Percentiles rank a stretch among this genome's conserved stretches.
These are phyloP conservation scores for Caenorhabditis uteleia DNA, from an alignment of 2,888 invertebrate species.

Conservation along the genomic window DNA sequence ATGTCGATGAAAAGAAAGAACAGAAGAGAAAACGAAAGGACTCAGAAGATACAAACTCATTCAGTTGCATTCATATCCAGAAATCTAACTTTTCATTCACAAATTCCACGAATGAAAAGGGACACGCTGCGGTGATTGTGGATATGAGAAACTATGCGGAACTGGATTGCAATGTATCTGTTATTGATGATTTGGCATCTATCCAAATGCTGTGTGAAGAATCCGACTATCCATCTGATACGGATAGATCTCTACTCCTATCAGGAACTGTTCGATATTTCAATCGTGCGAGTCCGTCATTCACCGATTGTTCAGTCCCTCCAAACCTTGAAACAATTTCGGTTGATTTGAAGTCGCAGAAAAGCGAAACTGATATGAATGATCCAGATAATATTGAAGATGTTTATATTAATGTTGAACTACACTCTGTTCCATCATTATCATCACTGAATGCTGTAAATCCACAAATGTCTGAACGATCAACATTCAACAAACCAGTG, in stretches of 20 bases:
- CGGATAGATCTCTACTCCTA: constrained; percentile 53
- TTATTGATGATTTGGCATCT: constrained; percentile 55
- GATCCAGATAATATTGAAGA: constrained; percentile 35
- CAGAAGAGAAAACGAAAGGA: not conserved
- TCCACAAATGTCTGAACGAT: constrained; percentile 15
- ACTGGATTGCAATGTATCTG: constrained; percentile 24
- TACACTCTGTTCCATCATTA: constrained; percentile 29
- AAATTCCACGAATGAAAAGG: constrained; percentile 12
- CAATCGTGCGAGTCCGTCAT: constrained; percentile 29
- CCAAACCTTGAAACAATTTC: constrained; percentile 10
- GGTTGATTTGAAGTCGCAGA: constrained; percentile 15
- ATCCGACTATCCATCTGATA: constrained; percentile 59
- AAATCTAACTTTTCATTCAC: constrained; percentile 28
- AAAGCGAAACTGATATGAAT: constrained; percentile 5
- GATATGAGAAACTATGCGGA: constrained; percentile 17
- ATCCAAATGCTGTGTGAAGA: constrained; percentile 66
- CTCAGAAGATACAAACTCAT: constrained; percentile 2
- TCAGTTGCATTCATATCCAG: constrained; percentile 31
- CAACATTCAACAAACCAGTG: constrained; percentile 18
- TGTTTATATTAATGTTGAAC: constrained; percentile 47
- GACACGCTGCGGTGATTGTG: constrained; percentile 14
- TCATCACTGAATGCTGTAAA: constrained; percentile 34
- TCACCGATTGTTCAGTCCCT: not conserved
- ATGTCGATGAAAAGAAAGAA: not conserved
- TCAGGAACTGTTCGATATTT: constrained; percentile 47